Evolutionary conservation across 2,888 invertebrate species (phyloP).

Genomic region (Chrysolina oricalcia): DNA sequence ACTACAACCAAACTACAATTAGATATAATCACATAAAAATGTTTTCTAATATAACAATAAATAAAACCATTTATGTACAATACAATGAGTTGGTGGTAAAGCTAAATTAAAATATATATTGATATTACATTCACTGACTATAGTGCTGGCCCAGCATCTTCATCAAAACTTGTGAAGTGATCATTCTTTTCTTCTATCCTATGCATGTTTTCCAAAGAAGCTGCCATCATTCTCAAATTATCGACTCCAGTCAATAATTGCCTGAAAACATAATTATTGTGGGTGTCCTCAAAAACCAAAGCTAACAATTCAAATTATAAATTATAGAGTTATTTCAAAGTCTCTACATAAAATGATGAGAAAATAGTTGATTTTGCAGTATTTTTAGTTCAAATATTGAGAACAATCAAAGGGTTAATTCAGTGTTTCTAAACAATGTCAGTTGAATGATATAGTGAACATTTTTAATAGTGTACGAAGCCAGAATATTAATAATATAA

Average conservation of each 20-base stretch:
- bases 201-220: slow-evolving; percentile 77
- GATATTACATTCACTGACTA: slow-evolving; percentile 41
- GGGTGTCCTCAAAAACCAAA: too few species aligned
- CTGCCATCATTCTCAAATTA: slow-evolving; percentile 79
- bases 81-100: slow-evolving; percentile 49
- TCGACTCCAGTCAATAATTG: slow-evolving; percentile 80
- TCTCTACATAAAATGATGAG: too few species aligned
- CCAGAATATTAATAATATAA: too few species aligned
- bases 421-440: too few species aligned
- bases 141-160: slow-evolving; percentile 73
- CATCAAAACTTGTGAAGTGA: slow-evolving; percentile 72
- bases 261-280: slow-evolving; percentile 68
- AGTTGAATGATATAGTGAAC: too few species aligned
- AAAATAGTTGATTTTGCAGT: too few species aligned
- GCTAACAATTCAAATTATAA: too few species aligned
- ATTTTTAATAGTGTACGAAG: too few species aligned
- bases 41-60: slow-evolving; percentile 57
- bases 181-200: slow-evolving; percentile 73
- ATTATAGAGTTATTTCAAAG: too few species aligned
- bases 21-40: slow-evolving; percentile 61
- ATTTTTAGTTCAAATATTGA: too few species aligned
- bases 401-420: too few species aligned
- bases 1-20: slow-evolving; percentile 41
- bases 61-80: slow-evolving; percentile 58
- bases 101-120: slow-evolving; percentile 43